Evolutionary conservation across 2,797 vertebrate genomes (phyloP), one percentile per base, ranked within the genome.

Genomic region (Chelmon rostratus): DNA sequence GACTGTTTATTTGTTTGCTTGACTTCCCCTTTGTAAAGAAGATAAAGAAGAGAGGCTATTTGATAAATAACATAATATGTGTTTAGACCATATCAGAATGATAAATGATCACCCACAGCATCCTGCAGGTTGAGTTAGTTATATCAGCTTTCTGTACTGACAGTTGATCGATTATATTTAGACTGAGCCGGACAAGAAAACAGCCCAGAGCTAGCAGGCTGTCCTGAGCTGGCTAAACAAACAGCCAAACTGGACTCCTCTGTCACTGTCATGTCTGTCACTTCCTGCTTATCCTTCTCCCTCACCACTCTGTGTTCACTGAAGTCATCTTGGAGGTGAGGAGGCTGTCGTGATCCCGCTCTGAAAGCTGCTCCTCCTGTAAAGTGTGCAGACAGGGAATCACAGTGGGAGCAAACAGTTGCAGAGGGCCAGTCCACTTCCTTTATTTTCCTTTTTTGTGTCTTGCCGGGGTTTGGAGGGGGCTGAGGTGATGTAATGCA

Each of bases 401-500:
- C 2, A 9, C 38, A 37, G 46, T 37, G 57, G 28, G 35, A 46
- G 50, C 66, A 72, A 53, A 74, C 46, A 67, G 47, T 62, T 57
- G 35, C 23, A 68, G 54, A 66, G 40, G 59, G 62, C 44, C 46
- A 16, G 53, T 58, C 59, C 11, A 18, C 61, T n/a, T 71, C 47
- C 59, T 74, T 33, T 57, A 38, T 37, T 78, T 74, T 78, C 33
- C 28, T 49, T 67, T 66, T 56, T 64, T 44, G 50, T 64, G 62
- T 68, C 52, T 35, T 62, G 19, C 21, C 0, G 40, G 23, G 59
- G 8, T 76, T 69, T 76, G 33, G 54, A 67, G 53, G 28, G 50
- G 58, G 23, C 50, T 28, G 56, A 38, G 56, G 35, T 82, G 82
- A 82, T 49, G 82, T 84, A 79, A 84, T 74, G 57, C 28, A 40